These are phyloP conservation scores for Cheilosia grossa DNA, from an alignment of 2,888 invertebrate genomes.

Conservation along the genomic window DNA sequence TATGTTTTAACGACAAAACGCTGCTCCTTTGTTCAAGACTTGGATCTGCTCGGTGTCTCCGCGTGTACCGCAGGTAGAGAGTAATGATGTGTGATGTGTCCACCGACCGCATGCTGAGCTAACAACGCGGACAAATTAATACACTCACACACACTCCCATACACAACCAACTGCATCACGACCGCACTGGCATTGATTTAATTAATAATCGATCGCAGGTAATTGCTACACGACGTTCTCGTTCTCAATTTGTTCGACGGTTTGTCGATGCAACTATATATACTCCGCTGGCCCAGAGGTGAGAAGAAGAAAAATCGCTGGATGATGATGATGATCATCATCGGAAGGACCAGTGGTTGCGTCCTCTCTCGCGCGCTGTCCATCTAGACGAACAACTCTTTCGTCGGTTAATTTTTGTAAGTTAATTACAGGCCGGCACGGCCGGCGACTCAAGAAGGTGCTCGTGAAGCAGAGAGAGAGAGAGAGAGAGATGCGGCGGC, in stretches of 20 bases:
- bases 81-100: constrained; percentile 75
- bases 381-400: constrained; percentile 72
- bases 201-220: constrained; percentile 74
- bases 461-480: constrained; percentile 20
- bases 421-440: constrained; percentile 72
- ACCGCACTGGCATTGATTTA: constrained; percentile 71
- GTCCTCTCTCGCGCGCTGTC: constrained; percentile 49
- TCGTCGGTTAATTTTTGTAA: constrained; percentile 75
- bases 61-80: constrained; percentile 42
- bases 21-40: constrained; percentile 69
- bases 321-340: constrained; percentile 51
- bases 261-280: constrained; percentile 51
- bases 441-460: constrained; percentile 58
- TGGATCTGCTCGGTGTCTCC: constrained; percentile 38
- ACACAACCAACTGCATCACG: constrained; percentile 27
- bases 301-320: constrained; percentile 69
- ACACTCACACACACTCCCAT: constrained; percentile 44
- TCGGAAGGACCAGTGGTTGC: constrained; percentile 26
- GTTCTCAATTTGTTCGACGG: constrained; percentile 71
- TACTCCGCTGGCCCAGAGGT: constrained; percentile 26
- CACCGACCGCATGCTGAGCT: constrained; percentile 73
- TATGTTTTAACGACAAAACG: constrained; percentile 74
- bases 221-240: constrained; percentile 68
- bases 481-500: constrained; percentile 24
- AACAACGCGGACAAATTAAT: constrained; percentile 75